Evolutionary conservation across 2,888 invertebrate genomes (phyloP), one percentile per base, ranked within the genome.

Genomic region (Scrobipalpa atriplicella): DNA sequence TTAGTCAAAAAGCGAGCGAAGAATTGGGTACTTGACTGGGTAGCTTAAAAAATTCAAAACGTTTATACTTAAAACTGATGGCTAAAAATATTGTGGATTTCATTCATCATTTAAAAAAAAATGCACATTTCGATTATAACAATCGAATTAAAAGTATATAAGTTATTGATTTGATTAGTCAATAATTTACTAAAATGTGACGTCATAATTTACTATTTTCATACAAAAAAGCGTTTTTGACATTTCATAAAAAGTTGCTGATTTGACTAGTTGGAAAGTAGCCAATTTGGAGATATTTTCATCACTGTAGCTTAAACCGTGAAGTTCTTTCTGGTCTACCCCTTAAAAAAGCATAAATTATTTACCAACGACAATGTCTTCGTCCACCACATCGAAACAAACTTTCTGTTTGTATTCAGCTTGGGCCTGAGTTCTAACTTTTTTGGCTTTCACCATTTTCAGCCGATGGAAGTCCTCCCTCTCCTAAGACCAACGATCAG

Each of bases 361-460:
- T 38, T 29, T 58, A 58, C 58, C 58, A 38, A 38, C 38, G 36
- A 38, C 38, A 16, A 58, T 38, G 38, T 58, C 58, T 58, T 36
- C 58, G 29, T 58, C 58, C 16, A 38, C 18, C n/a, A 38, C 58
- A 41, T 62, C 29, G 19, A 41, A 56, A 56, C 21, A 21, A 56
- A 38, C 39, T 13, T 73, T 70, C 2, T 71, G 71, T 1, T 72
- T 75, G 52, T 72, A 39, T 0, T 71, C 67, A 9, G 78, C 74
- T 64, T 80, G 67, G 19, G 78, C 73, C 72, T 82, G 82, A 9
- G 72, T 80, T 18, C 78, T 80, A 16, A 84, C 80, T 73, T 93
- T 92, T 78, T 93, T 90, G 0, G 92, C 89, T 75, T 92, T 93
- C 18, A 92, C 85, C 89, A 93, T 90, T 77, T 92, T 93, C 69